Base-by-base conservation (phyloP, 2,113 vertebrate species). In the Heptranchias perlo region DNA sequence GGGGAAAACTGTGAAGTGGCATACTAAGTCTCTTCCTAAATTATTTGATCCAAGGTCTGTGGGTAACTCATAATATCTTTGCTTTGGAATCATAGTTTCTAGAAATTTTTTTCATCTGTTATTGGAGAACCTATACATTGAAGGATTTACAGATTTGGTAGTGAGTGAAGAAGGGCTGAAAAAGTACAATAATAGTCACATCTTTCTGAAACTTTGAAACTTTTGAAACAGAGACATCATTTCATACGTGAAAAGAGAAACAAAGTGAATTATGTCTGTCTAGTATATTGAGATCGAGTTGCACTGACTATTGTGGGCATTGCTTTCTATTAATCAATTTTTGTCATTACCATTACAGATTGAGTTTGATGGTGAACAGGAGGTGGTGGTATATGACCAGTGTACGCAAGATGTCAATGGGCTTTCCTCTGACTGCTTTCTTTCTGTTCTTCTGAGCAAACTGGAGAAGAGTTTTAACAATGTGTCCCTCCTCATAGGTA, bases 301-400 rank as follows among this genome's bases (percentile, higher is more conserved):
- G 62, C 21, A 44, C 67, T 67, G 58, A 39, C 91, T 93, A 23
- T 39, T 39, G 92, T 94, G 39, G 7, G 62, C 35, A 64, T 64
- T 64, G 14, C 35, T 49, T 14, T 69, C 21, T 49, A 31, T 64
- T 47, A 94, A 65, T 52, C n/a, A 39, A 18, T 0, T 96, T 35
- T n/a, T 95, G 96, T 58, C 47, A 0, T 96, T 96, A 97, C 94
- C 96, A 4, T 97, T 97, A 67, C 97, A 99, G 99, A 94, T 99
- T 97, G 98, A 98, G 97, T 96, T 98, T 52, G 98, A 98, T 96
- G 97, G 95, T 65, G 97, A 97, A 95, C 98, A 98, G 97, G 98
- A 98, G 96, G 99, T 99, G 21, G 99, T 99, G 0, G 99, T 99
- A 2, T 99, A 99, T 39, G 99, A 99, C 96, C 99, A 99, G 97